Evolutionary conservation across 2,888 invertebrate genomes (phyloP), one percentile per base, ranked within the genome.

Genomic region (Bellardia pandia): DNA sequence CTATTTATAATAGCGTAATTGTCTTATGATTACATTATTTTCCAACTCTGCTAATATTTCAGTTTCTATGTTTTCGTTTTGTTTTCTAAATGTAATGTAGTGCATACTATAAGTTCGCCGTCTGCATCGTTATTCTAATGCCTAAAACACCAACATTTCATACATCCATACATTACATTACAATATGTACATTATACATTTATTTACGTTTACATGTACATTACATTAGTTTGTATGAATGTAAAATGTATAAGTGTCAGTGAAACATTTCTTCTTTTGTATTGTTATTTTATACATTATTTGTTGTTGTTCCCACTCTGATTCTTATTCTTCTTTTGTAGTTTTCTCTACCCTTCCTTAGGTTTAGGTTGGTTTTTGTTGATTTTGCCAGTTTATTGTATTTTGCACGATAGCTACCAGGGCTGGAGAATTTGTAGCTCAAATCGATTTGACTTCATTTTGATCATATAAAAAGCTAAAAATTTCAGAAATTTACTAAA

Each of bases 241-340:
- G 4, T 23, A 64, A 45, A 75, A 23, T 58, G 74, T 64, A 72
- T 64, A 60, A 40, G 76, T 82, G 76, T 76, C 64, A 84, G 77
- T 58, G 83, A 37, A 77, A 64, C 62, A 69, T 51, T 64, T 14
- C 51, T 14, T 4, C n/a, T 51, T 51, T 51, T 51, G 23, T 23
- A 51, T 51, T n/a, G 9, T 72, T 3, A 8, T 42, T 60, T 74
- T 60, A 13, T 48, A 16, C n/a, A 48, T 11, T 66, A 16, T 64
- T 77, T 72, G 48, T 58, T 71, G 58, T 58, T 2, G 14, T 40
- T 58, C 5, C 37, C n/a, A 56, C 13, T 30, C 14, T 33, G 23
- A 11, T n/a, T 33, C 11, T n/a, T 0, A 1, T 23, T 23, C 6
- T 48, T 30, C 16, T 64, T 72, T 42, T 71, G 45, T 11, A 13